Percentiles rank a stretch among this genome's conserved stretches.
These are phyloP conservation scores for Pheosia gnoma DNA, from an alignment of 2,888 invertebrate genomes.

Conservation along the genomic window DNA sequence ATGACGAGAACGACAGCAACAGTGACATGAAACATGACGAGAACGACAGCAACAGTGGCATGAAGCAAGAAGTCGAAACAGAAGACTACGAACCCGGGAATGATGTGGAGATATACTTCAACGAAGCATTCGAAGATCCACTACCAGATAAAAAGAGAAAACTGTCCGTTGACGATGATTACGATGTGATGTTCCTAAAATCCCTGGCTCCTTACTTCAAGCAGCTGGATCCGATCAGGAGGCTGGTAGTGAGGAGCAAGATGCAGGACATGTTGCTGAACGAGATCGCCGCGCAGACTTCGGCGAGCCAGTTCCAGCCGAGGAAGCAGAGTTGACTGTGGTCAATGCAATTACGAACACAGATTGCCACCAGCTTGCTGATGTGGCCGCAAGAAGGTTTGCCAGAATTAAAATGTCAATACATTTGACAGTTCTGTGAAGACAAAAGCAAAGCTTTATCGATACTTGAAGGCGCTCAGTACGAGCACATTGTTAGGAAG, in stretches of 20 bases:
- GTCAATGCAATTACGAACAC: no score
- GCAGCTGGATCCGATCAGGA: constrained; percentile 55
- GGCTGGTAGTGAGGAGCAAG: constrained; percentile 57
- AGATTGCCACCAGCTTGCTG: no score
- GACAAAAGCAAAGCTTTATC: no score
- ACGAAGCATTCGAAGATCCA: constrained; percentile 30
- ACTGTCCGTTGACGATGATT: constrained; percentile 43
- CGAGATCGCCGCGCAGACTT: constrained; percentile 49
- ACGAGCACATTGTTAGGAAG: no score
- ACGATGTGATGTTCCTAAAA: constrained; percentile 60
- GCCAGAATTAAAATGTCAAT: no score
- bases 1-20: constrained; percentile 15
- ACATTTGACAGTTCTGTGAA: no score
- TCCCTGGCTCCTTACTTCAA: constrained; percentile 60
- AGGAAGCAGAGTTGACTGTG: constrained; percentile 16
- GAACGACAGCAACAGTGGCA: constrained; percentile 18
- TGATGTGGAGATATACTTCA: constrained; percentile 24
- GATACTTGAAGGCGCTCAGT: no score
- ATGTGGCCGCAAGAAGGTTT: no score
- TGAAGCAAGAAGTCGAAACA: constrained; percentile 20
- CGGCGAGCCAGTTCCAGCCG: constrained; percentile 15
- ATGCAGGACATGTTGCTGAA: constrained; percentile 61
- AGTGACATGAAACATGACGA: constrained; percentile 23
- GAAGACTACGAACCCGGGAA: constrained; percentile 16
- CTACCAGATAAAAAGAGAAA: constrained; percentile 35